Conservation (phyloP, 2,113 vertebrate genomes). For the Neoarius graeffei region DNA sequence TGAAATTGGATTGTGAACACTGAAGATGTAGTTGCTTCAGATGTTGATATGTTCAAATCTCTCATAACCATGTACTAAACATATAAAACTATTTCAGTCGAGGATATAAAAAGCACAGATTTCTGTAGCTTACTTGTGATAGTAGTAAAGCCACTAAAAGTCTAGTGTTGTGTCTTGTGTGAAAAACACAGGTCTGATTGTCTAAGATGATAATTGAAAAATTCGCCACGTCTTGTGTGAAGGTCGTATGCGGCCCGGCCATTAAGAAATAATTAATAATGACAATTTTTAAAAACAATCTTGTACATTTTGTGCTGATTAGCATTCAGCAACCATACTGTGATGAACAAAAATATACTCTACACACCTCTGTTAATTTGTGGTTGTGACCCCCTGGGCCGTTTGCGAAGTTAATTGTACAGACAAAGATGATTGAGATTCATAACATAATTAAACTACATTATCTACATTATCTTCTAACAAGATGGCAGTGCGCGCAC, state of each 20-base stretch:
- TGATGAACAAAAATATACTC: conserved; percentile 2
- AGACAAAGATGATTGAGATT: conserved; percentile 7
- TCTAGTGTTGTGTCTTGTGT: not conserved
- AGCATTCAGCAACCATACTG: not conserved
- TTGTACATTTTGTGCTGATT: not conserved
- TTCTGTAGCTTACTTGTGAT: not conserved
- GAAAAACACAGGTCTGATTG: not conserved
- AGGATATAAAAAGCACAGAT: not conserved
- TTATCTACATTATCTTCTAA: too few species aligned
- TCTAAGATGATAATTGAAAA: too few species aligned
- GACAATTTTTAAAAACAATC: not conserved
- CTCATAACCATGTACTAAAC: not conserved
- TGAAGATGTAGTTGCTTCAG: not conserved
- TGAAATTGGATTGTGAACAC: not conserved
- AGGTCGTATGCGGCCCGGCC: not conserved
- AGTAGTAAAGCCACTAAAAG: not conserved
- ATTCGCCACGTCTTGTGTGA: not conserved
- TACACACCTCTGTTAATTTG: conserved; percentile 15
- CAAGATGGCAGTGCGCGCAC: too few species aligned
- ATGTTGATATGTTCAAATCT: not conserved
- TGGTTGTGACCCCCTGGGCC: not conserved
- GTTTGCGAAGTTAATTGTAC: conserved; percentile 15
- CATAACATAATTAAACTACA: conserved; percentile 3
- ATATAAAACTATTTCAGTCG: not conserved
- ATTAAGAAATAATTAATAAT: not conserved